Percentiles rank a stretch among this genome's conserved stretches.
Conservation (phyloP, 2,888 invertebrate genomes). For the Tetranychus piercei region DNA sequence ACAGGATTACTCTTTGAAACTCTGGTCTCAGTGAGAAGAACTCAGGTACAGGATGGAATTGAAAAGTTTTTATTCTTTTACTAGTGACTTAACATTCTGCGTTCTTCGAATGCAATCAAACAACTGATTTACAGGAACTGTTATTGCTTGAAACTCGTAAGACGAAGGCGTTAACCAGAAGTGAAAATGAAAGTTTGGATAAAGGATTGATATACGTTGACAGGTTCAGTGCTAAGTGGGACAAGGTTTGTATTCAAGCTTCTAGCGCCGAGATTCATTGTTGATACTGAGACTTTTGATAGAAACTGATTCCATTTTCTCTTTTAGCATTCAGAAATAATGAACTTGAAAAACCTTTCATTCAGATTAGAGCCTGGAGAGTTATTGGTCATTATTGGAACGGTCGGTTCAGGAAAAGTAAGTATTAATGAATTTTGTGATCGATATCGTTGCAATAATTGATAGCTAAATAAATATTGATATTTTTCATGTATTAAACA, state of each 20-base stretch:
- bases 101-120: not conserved
- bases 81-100: not conserved
- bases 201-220: not conserved
- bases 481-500: not conserved
- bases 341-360: not conserved
- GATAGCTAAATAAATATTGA: too few species aligned
- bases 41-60: conserved; percentile 36
- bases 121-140: not conserved
- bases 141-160: not conserved
- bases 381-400: not conserved
- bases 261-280: not conserved
- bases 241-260: not conserved
- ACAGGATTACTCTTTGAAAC: conserved; percentile 61
- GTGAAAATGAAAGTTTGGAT: not conserved
- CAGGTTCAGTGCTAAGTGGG: not conserved
- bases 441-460: conserved; percentile 20
- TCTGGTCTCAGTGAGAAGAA: conserved; percentile 49
- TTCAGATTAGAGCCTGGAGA: not conserved
- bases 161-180: not conserved
- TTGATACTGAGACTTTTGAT: too few species aligned
- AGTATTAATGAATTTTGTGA: too few species aligned
- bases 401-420: conserved; percentile 33
- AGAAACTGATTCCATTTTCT: not conserved
- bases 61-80: not conserved
- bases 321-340: not conserved